These are phyloP conservation scores for Variabilichromis moorii DNA, from an alignment of 2,113 vertebrate species.

Conservation along the genomic window DNA sequence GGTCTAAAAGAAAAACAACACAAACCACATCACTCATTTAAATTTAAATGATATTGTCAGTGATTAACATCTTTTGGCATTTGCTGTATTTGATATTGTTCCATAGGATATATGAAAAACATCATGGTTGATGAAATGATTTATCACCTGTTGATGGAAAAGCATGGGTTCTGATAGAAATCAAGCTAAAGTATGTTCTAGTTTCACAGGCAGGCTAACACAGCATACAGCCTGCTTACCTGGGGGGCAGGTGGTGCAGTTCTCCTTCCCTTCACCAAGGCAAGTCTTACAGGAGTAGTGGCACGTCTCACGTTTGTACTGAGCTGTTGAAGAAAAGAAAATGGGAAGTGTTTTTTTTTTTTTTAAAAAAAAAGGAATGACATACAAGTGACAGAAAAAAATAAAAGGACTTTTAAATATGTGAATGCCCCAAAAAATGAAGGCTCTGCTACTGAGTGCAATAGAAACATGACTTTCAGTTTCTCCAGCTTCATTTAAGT, in stretches of 20 bases:
- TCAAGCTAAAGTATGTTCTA: neutral
- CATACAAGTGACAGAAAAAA: neutral
- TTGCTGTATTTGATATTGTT: neutral
- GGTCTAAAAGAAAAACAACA: slow-evolving; percentile 39
- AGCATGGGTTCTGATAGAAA: neutral
- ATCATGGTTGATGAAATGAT: neutral
- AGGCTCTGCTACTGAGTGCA: neutral
- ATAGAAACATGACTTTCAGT: neutral
- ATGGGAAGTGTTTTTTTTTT: neutral
- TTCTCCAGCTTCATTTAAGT: neutral
- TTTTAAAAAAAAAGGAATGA: neutral
- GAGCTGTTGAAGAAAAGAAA: slow-evolving; percentile 1
- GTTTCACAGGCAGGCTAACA: neutral
- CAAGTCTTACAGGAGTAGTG: slow-evolving; percentile 76
- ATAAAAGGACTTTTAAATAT: neutral
- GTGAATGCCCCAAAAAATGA: neutral
- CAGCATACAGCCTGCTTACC: slow-evolving; percentile 56
- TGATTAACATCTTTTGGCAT: neutral
- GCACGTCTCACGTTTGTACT: slow-evolving; percentile 59
- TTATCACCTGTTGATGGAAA: neutral
- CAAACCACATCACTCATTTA: neutral
- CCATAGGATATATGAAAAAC: neutral
- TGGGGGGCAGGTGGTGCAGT: slow-evolving; percentile 76
- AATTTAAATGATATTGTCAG: neutral
- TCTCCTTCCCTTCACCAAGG: slow-evolving; percentile 10